Percentiles rank a stretch among this genome's conserved stretches.
These are phyloP conservation scores for Synergus gifuensis DNA, from an alignment of 2,888 invertebrate species.

Conservation along the genomic window DNA sequence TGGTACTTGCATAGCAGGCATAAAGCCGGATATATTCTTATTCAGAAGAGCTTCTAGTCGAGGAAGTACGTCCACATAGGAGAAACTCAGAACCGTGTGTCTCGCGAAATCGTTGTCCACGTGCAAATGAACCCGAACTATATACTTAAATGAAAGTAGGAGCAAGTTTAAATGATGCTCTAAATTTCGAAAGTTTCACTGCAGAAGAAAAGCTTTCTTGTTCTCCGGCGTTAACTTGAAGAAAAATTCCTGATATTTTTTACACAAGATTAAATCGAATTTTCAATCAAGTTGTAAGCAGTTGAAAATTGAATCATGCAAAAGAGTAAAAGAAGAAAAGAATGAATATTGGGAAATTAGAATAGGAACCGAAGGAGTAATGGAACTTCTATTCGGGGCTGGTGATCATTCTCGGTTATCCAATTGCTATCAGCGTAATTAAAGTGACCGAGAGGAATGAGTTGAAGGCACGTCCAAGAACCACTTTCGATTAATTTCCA, in stretches of 20 bases:
- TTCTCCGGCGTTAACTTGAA: neutral
- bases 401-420: constrained; percentile 49
- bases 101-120: constrained; percentile 8
- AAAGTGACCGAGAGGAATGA: constrained; percentile 56
- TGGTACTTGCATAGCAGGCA: neutral
- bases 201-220: neutral
- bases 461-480: constrained; percentile 48
- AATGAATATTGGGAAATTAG: constrained; percentile 37
- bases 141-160: neutral
- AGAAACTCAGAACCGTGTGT: neutral
- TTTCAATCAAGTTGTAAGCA: neutral
- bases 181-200: neutral
- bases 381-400: constrained; percentile 17
- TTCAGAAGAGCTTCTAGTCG: neutral
- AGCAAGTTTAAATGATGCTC: neutral
- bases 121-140: constrained; percentile 6
- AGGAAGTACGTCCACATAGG: neutral
- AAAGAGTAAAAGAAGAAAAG: constrained; percentile 13
- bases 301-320: constrained; percentile 21
- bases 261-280: too few species aligned
- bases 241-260: neutral
- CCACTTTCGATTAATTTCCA: constrained; percentile 58
- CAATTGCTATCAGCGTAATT: constrained; percentile 65
- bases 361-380: constrained; percentile 37
- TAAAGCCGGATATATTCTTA: constrained; percentile 28